Evolutionary conservation across 2,888 invertebrate genomes (phyloP).

Genomic region (Ypsolopha scabrella): DNA sequence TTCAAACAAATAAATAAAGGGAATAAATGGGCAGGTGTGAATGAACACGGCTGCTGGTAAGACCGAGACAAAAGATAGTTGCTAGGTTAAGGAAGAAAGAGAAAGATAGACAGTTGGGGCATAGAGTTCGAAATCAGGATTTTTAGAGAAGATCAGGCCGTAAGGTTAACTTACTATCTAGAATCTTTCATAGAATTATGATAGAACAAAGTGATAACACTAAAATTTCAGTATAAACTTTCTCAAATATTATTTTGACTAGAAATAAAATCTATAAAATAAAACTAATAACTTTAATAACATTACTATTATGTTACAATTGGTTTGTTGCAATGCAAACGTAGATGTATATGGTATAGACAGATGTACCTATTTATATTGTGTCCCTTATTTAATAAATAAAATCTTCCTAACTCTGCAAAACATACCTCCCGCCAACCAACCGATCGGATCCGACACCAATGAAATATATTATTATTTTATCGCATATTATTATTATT

Average conservation of each 20-base stretch:
- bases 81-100: neutral
- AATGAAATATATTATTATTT: conserved; percentile 3
- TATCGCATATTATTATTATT: conserved; percentile 3
- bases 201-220: neutral
- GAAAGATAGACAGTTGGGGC: neutral
- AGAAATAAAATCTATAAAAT: too few species aligned
- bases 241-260: neutral
- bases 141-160: neutral
- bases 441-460: neutral
- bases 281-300: too few species aligned
- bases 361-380: neutral
- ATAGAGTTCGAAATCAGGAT: neutral
- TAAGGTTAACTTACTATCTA: too few species aligned
- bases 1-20: conserved; percentile 52
- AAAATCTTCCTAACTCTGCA: neutral
- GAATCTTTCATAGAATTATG: neutral
- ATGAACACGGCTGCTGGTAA: conserved; percentile 41
- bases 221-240: neutral
- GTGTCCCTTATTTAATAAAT: neutral
- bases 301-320: neutral
- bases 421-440: neutral
- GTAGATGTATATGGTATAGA: too few species aligned
- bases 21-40: conserved; percentile 56
- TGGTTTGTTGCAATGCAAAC: neutral
- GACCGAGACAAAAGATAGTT: conserved; percentile 33